Percentiles rank a stretch among this genome's conserved stretches.
Conservation (phyloP, 2,888 invertebrate species). For the Campoplex capitator region DNA sequence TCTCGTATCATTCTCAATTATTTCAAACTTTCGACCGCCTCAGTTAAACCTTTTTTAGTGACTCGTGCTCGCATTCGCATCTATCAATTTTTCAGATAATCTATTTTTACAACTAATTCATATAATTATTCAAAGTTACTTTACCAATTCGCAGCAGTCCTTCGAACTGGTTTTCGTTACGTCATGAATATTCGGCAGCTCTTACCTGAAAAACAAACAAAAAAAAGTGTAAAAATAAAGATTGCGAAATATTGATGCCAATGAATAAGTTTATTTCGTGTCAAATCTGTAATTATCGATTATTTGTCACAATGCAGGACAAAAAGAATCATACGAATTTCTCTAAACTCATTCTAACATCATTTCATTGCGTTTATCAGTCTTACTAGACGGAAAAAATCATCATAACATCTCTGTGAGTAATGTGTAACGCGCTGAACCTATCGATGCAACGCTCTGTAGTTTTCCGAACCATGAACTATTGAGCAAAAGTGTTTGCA, state of each 20-base stretch:
- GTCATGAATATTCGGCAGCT: not conserved
- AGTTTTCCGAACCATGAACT: not conserved
- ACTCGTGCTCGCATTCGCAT: not conserved
- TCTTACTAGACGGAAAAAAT: not conserved
- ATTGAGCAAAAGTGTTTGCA: not conserved
- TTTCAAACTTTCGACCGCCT: not conserved
- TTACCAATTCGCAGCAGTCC: conserved; percentile 13
- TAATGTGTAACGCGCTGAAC: not conserved
- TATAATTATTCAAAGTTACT: conserved; percentile 16
- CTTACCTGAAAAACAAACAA: conserved; percentile 52
- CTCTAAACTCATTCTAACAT: too few species aligned
- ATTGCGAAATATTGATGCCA: not conserved
- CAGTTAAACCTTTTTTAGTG: not conserved
- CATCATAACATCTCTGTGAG: not conserved
- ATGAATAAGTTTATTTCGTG: not conserved
- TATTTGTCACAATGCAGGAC: too few species aligned
- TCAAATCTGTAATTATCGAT: not conserved
- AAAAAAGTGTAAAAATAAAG: too few species aligned
- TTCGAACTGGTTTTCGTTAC: not conserved
- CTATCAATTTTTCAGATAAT: not conserved
- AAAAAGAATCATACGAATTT: too few species aligned
- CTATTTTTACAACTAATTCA: not conserved
- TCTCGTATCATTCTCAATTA: not conserved
- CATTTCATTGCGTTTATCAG: not conserved
- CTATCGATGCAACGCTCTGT: not conserved